These are phyloP conservation scores for Drosophila melanosoma DNA, from an alignment of 2,888 invertebrate species.

Conservation along the genomic window DNA sequence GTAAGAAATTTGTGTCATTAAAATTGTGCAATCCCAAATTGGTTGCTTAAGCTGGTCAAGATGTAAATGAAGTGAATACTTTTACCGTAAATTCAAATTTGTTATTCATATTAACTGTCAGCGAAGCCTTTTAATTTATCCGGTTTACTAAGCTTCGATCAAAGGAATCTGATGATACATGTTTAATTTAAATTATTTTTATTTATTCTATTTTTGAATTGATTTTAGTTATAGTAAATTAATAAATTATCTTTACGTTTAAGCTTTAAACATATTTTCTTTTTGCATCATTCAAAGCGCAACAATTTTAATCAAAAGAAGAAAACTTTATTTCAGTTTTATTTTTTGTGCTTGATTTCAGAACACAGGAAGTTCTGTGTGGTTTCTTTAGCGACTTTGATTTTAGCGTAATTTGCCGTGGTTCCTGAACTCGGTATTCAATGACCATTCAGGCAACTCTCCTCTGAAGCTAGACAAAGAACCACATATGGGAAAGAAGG, in stretches of 20 bases:
- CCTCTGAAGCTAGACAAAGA: constrained; percentile 45
- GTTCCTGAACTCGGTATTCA: constrained; percentile 46
- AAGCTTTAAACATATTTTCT: not conserved
- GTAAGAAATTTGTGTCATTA: constrained; percentile 51
- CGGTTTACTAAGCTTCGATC: not conserved
- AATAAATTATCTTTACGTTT: not conserved
- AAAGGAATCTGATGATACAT: not conserved
- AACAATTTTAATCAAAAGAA: constrained; percentile 9
- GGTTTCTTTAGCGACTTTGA: constrained; percentile 43
- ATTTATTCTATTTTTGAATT: not conserved
- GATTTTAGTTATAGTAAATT: not conserved
- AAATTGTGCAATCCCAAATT: constrained; percentile 45
- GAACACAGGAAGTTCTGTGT: constrained; percentile 51
- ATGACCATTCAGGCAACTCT: constrained; percentile 25
- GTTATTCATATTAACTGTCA: not conserved
- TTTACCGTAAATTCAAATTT: not conserved
- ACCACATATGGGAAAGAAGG: constrained; percentile 38
- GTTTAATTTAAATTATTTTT: not conserved
- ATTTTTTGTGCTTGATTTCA: constrained; percentile 12
- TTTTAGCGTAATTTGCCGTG: constrained; percentile 65
- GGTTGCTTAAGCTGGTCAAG: constrained; percentile 4
- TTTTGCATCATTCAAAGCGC: not conserved
- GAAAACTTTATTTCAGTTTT: constrained; percentile 27
- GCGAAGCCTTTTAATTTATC: not conserved
- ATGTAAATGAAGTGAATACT: not conserved